Evolutionary conservation across 1,140 invertebrate genomes (phyloP), one percentile per base, ranked within the genome.

Genomic region (Drosophila tristis): DNA sequence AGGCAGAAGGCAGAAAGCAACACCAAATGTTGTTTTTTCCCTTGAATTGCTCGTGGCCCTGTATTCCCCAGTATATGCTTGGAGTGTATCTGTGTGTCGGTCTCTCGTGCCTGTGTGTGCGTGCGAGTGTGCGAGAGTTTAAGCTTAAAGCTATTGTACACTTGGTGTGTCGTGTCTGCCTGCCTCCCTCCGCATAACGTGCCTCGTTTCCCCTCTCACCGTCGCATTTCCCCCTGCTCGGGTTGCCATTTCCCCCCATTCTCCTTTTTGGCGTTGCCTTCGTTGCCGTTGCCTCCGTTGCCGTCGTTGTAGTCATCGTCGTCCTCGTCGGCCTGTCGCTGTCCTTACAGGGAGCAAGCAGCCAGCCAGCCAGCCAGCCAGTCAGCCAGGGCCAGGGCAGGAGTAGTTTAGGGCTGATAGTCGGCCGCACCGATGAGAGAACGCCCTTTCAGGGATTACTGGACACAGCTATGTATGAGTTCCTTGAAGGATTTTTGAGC

Each of bases 121-220:
- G 66, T 72, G 80, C 70, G 68, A 62, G 75, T 90, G 75, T 87
- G 78, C 78, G 79, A 90, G 81, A 90, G 81, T 90, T 90, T 90
- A 90, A 90, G 86, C 86, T 90, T 90, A 82, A 87, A 90, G 86
- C 86, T 90, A 90, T 90, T 90, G 87, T 90, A 87, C 80, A 90
- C 80, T 89, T 89, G 84, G 79, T 89, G 76, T 78, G 82, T 89
- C 82, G 87, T 89, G 64, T 74, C 82, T 70, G 64, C 60, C 48
- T 62, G 55, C 25, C 16, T 26, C 35, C 20, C 61, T 8, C 23
- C 2, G 35, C 35, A 11, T 2, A 1, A 2, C 5, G 26, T 26
- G 26, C 43, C 35, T 42, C 45, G 44, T 56, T 58, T n/a, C 15
- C 53, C 55, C 48, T 44, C 39, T 48, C 35, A 48, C 20, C 13